A percentile compares a stretch with the other conserved stretches of the same genome.
Evolutionary conservation across 2,113 vertebrate genomes (phyloP).

Genomic region (Ptyas mucosa): DNA sequence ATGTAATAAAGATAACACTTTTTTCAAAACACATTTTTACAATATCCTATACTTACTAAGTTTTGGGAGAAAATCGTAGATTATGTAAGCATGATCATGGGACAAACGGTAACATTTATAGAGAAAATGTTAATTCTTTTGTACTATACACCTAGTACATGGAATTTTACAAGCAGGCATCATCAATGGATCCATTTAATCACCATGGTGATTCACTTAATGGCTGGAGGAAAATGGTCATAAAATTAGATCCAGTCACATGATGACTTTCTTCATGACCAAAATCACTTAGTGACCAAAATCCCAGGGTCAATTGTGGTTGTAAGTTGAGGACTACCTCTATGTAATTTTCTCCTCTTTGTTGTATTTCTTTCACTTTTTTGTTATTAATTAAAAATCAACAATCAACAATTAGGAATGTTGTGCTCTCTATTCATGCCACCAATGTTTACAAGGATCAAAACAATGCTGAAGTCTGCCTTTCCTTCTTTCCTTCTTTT

Average conservation of each 20-base stretch:
- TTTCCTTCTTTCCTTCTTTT: neutral
- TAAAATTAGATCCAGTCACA: neutral
- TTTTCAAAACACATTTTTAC: neutral
- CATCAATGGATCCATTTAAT: neutral
- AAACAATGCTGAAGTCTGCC: neutral
- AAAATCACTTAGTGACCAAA: neutral
- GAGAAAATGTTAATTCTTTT: neutral
- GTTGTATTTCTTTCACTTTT: neutral
- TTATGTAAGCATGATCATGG: neutral
- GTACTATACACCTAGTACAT: neutral
- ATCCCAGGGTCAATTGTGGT: neutral
- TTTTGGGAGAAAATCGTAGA: neutral
- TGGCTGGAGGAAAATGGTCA: neutral
- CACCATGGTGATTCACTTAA: neutral
- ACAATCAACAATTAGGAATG: neutral
- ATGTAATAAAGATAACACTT: neutral
- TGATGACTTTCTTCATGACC: neutral
- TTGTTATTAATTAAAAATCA: neutral
- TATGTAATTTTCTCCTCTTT: neutral
- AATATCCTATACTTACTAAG: neutral
- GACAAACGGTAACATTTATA: neutral
- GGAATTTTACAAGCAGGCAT: neutral
- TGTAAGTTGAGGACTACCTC: neutral
- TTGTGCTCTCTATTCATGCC: neutral
- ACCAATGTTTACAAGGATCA: neutral